phyloP scores from a whole-genome alignment of 2,113 vertebrate genomes.

The Trichomycterus rosablanca region DNA sequence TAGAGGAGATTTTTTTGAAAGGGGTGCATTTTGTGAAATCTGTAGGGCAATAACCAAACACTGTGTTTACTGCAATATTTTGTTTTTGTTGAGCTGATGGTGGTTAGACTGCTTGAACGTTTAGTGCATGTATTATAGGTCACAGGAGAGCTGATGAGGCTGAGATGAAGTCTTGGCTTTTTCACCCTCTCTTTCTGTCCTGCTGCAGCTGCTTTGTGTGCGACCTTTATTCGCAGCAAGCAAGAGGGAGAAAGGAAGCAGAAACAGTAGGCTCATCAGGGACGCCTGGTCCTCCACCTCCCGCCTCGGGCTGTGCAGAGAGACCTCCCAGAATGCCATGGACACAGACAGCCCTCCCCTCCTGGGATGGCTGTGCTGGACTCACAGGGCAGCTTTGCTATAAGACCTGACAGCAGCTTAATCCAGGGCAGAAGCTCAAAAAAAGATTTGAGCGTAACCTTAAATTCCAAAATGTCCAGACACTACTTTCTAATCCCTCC shows the following conservation, averaged over 20 bases:
- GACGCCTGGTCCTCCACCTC: conserved; percentile 40
- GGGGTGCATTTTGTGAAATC: too few relatives aligned
- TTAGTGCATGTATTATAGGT: too few relatives aligned
- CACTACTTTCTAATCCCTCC: too few relatives aligned
- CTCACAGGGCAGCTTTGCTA: conserved; percentile 49
- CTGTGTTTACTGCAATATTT: background rate
- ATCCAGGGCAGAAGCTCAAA: conserved; percentile 63
- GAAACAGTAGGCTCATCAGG: conserved; percentile 24
- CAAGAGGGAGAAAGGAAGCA: conserved; percentile 17
- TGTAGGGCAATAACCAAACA: too few relatives aligned
- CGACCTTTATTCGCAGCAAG: conserved; percentile 61
- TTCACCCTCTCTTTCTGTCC: conserved; percentile 40
- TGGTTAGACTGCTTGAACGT: background rate
- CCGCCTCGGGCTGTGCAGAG: conserved; percentile 57
- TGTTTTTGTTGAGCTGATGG: background rate
- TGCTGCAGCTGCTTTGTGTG: conserved; percentile 51
- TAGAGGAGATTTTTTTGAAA: background rate
- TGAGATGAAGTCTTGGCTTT: too few relatives aligned
- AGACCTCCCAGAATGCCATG: conserved; percentile 70
- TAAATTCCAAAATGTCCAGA: too few relatives aligned
- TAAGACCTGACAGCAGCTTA: conserved; percentile 72
- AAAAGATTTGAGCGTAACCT: too few relatives aligned
- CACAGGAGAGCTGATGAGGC: too few relatives aligned
- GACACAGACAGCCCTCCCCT: conserved; percentile 64
- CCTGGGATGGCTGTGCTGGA: conserved; percentile 62